Evolutionary conservation across 23 tunicate genomes (phyloP), one percentile per base, ranked within the genome.

Genomic region (Ascidia mentula): DNA sequence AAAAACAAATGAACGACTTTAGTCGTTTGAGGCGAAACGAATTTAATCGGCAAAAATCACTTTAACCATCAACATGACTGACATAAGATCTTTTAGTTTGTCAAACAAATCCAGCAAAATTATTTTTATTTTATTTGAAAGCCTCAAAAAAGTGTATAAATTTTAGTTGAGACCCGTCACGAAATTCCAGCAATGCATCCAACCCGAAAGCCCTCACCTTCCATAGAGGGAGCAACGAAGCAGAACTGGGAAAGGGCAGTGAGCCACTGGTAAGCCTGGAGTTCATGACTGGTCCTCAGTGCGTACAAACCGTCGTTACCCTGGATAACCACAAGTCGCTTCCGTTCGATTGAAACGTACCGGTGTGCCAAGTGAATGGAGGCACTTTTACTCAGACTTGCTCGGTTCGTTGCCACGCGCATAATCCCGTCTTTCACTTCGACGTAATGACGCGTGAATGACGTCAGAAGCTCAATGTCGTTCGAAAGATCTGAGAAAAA

Each of bases 221-320:
- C 65, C 65, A 53, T 53, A 3, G 65, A 53, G 28, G 65, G 65
- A 20, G 65, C 65, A 53, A 53, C 65, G 24, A 53, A 53, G 65
- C 65, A 53, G 24, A 53, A 53, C 65, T 53, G 65, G 13, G 65
- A 53, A 9, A 53, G 13, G 12, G 65, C 65, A 26, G 24, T 5
- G 28, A 53, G 24, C 65, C 65, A 53, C 65, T 53, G 12, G 24
- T 53, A 53, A 53, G 65, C 65, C 65, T 53, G 65, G 2, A 53
- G 1, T 28, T 9, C 65, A 28, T 28, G 4, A 28, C 65, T 53
- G 28, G 65, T 28, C 65, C 65, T 53, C 1, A 53, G 65, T 28
- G 65, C 65, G 65, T 53, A 53, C 24, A 53, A 53, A 9, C 65
- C 65, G 65, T 53, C 65, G 65, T 53, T 53, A 28, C 65, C 65